Percentiles rank a stretch among this genome's conserved stretches.
These are phyloP conservation scores for Caenorhabditis sp. DNA, from an alignment of 2,888 invertebrate species.

Conservation along the genomic window DNA sequence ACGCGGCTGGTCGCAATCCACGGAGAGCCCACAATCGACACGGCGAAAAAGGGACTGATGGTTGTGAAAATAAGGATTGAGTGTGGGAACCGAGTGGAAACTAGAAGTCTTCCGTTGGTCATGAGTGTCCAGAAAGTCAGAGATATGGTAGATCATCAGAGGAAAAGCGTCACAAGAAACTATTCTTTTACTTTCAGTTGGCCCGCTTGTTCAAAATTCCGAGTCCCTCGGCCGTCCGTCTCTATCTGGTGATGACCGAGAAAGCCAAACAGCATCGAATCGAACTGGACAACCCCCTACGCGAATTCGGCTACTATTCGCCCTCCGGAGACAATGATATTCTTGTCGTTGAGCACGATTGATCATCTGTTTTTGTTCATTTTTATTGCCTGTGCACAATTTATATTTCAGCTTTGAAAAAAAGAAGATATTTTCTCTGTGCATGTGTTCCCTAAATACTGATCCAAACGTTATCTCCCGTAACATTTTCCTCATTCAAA, in stretches of 20 bases:
- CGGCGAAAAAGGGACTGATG: constrained; percentile 47
- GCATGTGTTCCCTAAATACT: no score
- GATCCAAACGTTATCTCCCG: no score
- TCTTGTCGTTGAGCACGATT: constrained; percentile 58
- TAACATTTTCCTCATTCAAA: no score
- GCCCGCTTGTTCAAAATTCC: constrained; percentile 55
- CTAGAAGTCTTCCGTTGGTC: constrained; percentile 36
- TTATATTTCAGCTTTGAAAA: constrained; percentile 17
- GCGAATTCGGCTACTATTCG: constrained; percentile 62
- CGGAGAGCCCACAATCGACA: constrained; percentile 59
- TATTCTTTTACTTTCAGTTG: background rate
- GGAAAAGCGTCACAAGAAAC: background rate
- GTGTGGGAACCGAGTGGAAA: constrained; percentile 45
- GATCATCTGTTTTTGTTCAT: background rate
- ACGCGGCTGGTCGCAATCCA: constrained; percentile 49
- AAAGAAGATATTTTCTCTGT: background rate
- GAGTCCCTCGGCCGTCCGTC: constrained; percentile 5
- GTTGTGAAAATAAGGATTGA: constrained; percentile 53
- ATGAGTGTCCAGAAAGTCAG: constrained; percentile 60
- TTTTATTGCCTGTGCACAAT: constrained; percentile 3
- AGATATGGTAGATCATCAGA: constrained; percentile 61
- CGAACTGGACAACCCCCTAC: constrained; percentile 61
- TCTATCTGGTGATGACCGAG: constrained; percentile 54
- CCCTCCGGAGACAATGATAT: constrained; percentile 59
- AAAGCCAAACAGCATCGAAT: constrained; percentile 54